Conservation (phyloP, 2,888 invertebrate genomes). For the Dolichomitus sp. region DNA sequence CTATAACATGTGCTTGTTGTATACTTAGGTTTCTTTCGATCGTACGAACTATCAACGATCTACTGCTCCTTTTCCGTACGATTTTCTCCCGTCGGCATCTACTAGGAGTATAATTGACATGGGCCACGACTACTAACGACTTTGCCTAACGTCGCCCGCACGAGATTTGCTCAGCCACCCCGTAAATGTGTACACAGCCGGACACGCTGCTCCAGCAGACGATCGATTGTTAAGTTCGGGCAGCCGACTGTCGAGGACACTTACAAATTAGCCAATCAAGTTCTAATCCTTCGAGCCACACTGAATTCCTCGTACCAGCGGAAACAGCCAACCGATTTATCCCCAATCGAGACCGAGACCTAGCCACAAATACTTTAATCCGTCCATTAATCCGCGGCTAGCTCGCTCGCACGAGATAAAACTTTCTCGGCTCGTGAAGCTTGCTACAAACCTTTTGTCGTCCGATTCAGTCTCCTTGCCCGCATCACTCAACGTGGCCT, state of each 20-base stretch:
- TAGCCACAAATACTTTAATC: constrained; percentile 85
- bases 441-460: constrained; percentile 85
- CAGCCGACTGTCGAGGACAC: constrained; percentile 82
- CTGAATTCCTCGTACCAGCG: constrained; percentile 46
- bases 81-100: constrained; percentile 9
- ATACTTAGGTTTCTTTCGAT: neutral
- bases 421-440: constrained; percentile 77
- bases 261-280: constrained; percentile 87
- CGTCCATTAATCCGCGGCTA: constrained; percentile 83
- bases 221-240: constrained; percentile 84
- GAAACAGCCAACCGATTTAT: constrained; percentile 75
- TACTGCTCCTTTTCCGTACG: constrained; percentile 8
- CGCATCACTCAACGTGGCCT: constrained; percentile 55
- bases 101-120: neutral
- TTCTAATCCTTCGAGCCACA: constrained; percentile 81
- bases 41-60: neutral
- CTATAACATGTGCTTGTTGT: no score
- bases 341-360: constrained; percentile 80
- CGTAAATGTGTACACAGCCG: neutral
- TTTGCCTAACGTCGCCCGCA: neutral
- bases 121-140: neutral
- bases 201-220: constrained; percentile 27
- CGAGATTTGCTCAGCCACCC: neutral
- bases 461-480: constrained; percentile 69
- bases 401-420: constrained; percentile 81